Evolutionary conservation across 2,797 vertebrate genomes (phyloP).

Genomic region (Huso huso): DNA sequence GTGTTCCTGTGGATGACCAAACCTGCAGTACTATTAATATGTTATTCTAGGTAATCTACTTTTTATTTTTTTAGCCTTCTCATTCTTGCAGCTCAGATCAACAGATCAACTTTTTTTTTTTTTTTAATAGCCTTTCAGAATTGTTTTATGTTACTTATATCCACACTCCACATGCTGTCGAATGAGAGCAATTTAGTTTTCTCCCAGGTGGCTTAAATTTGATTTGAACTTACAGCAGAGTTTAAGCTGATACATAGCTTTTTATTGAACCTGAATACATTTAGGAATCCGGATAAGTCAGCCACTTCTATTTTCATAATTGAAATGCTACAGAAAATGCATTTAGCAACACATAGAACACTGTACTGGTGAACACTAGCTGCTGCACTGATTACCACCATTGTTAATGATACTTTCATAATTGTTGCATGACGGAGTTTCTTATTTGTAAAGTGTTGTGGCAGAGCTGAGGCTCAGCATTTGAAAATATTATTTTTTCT

Average conservation of each 20-base stretch:
- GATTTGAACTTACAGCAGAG: constrained; percentile 71
- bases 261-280: constrained; percentile 85
- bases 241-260: constrained; percentile 82
- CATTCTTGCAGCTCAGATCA: not conserved
- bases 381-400: too few species aligned
- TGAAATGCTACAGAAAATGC: constrained; percentile 57
- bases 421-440: too few species aligned
- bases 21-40: constrained; percentile 1
- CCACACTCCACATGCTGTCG: constrained; percentile 29
- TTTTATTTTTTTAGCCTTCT: not conserved
- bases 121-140: constrained; percentile 9
- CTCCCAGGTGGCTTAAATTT: constrained; percentile 74
- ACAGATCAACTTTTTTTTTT: not conserved
- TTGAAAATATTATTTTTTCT: too few species aligned
- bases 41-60: not conserved
- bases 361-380: too few species aligned
- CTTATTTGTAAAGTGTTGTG: too few species aligned
- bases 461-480: too few species aligned
- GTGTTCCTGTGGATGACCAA: not conserved
- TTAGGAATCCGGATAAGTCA: constrained; percentile 81
- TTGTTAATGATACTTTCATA: too few species aligned
- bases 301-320: constrained; percentile 67
- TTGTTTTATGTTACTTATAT: constrained; percentile 50
- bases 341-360: constrained; percentile 47
- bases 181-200: constrained; percentile 66